Conservation (phyloP, 2,113 vertebrate species). For the Tichodroma muraria region DNA sequence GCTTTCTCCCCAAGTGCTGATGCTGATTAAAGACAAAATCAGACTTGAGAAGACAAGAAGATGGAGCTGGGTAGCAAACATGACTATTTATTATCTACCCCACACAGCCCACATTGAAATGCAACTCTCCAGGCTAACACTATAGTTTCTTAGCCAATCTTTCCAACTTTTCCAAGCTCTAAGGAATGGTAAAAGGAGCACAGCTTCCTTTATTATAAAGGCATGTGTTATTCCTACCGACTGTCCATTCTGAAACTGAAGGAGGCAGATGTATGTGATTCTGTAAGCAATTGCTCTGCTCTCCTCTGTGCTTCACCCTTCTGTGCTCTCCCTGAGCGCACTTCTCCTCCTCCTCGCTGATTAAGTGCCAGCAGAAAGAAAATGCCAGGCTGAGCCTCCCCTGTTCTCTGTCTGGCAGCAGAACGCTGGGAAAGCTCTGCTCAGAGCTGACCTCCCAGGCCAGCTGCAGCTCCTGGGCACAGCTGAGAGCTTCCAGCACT, state of each 20-base stretch:
- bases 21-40: not conserved
- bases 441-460: accelerated
- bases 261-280: not conserved
- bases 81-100: not conserved
- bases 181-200: not conserved
- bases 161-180: not conserved
- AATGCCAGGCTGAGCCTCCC: not conserved
- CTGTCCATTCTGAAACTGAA: not conserved
- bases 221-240: not conserved
- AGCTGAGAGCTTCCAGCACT: too few species aligned
- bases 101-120: not conserved
- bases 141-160: not conserved
- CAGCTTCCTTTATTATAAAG: not conserved
- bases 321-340: not conserved
- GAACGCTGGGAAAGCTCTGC: not conserved
- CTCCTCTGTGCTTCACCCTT: not conserved
- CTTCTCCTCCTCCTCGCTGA: not conserved
- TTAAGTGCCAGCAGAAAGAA: not conserved
- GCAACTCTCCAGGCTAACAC: not conserved
- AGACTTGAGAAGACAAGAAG: not conserved
- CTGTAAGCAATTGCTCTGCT: not conserved
- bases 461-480: not conserved
- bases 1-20: not conserved
- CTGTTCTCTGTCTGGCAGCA: not conserved
- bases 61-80: not conserved